Base-by-base conservation (phyloP, 2,113 vertebrate genomes). In the Mormyrus lacerda region DNA sequence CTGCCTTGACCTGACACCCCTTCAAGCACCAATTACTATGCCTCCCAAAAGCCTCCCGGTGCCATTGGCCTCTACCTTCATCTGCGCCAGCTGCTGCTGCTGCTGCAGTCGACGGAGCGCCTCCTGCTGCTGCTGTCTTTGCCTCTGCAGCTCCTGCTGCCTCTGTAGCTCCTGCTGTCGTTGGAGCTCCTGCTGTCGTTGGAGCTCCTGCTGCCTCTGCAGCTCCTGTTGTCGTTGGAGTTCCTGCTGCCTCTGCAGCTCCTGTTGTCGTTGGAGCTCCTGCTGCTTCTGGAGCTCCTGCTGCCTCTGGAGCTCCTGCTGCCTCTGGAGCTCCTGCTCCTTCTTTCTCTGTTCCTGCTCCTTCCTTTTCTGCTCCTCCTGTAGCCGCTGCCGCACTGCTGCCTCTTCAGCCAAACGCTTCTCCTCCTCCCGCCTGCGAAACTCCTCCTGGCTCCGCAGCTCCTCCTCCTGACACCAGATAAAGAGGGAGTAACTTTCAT, bases 1-100 rank as follows among this genome's bases (percentile, higher is more conserved):
- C n/a, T 31, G 61, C 9, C n/a, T 31, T 69, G n/a, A n/a, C n/a
- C n/a, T 31, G n/a, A 27, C 61, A 61, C 61, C 61, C n/a, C 4
- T 13, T 65, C 58, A 65, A n/a, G 58, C n/a, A 65, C n/a, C 31
- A 17, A 76, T 39, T 76, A 39, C 31, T 31, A 1, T 13, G 10
- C 13, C 69, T 17, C 31, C 35, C 15, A 17, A 76, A 42, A 39
- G 10, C 35, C 73, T 3, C 31, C 69, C 21, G 3, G 15, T 24
- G 5, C 39, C 61, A 15, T 8, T 47, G 17, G 21, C 47, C 35
- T 9, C 3, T 92, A 99, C 98, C 97, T 99, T 99, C 97, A 99
- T 99, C 82, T 99, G 98, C 4, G 98, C 98, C 48, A 99, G 96
- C 91, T 99, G 98, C 90, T 99, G 98, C 24, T 98, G 98, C 3